Evolutionary conservation across 2,797 vertebrate genomes (phyloP).

Genomic region (Cyprinodon diabolis): DNA sequence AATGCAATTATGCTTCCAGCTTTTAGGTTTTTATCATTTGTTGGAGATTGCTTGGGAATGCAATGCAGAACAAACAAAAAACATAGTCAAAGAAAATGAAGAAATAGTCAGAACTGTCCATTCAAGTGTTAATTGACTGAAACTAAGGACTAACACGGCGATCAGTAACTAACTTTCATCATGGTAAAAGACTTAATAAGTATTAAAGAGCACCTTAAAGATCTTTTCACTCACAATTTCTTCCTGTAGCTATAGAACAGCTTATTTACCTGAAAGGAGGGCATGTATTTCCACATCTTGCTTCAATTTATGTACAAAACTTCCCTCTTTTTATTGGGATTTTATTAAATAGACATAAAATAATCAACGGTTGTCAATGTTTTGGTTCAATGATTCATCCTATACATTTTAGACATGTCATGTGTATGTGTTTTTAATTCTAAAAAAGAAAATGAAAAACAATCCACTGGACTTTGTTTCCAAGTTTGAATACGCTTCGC

Average conservation of each 20-base stretch:
- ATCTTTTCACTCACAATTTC: not conserved
- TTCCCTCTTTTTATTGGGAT: not conserved
- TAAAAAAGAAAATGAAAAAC: no score
- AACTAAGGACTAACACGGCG: constrained; percentile 51
- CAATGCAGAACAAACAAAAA: constrained; percentile 11
- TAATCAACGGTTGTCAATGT: no score
- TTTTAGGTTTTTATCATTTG: constrained; percentile 27
- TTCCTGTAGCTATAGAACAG: not conserved
- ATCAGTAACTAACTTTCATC: constrained; percentile 51
- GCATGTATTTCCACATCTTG: not conserved
- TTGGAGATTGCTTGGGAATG: constrained; percentile 21
- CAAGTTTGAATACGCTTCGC: no score
- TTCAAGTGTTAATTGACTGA: constrained; percentile 37
- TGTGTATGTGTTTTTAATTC: no score
- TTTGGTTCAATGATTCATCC: no score
- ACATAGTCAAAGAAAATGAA: constrained; percentile 24
- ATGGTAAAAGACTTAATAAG: constrained; percentile 52
- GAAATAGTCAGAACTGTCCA: constrained; percentile 8
- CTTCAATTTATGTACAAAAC: not conserved
- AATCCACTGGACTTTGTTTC: no score
- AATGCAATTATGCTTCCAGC: constrained; percentile 2
- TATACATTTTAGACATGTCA: no score
- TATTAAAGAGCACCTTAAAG: not conserved
- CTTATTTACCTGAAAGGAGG: not conserved
- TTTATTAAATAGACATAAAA: not conserved